Evolutionary conservation across 2,113 vertebrate genomes (phyloP), one percentile per base, ranked within the genome.

Genomic region (Dicerorhinus sumatrensis): DNA sequence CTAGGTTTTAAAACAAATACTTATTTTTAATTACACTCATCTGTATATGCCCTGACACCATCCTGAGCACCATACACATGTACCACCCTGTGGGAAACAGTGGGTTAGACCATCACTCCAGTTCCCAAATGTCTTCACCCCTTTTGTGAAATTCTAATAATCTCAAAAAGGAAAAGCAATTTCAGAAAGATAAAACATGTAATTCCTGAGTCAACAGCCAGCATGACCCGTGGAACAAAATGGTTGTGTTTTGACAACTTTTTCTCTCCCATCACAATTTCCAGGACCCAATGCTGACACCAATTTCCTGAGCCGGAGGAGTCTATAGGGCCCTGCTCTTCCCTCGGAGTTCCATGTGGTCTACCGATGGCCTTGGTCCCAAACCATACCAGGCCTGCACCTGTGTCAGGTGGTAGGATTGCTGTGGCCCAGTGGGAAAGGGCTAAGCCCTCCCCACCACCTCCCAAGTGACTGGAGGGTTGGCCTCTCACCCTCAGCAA

Each of bases 21-120:
- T 62, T 88, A 87, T 87, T 95, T 94, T 90, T 92, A 79, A 91
- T 89, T 39, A 56, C 29, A n/a, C 39, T 91, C 54, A 88, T 88
- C 63, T 46, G 18, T 16, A 46, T 84, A 75, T 83, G 39, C 69
- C 65, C 87, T 60, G 27, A 94, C 88, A 88, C 13, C 42, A 58
- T 51, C 58, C 33, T 33, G 23, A 89, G 25, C 48, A 31, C 21
- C 7, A 72, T 0, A 21, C 27, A 58, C 21, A 18, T 14, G 39
- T 16, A 36, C 20, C 17, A 42, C 18, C 46, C 31, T 87, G 86
- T 51, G 81, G 23, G 63, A 92, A 88, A 77, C 31, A 62, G 9
- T 51, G 63, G 36, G 63, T 79, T 86, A 42, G 39, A 94, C 48
- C 6, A 29, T 73, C 39, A 29, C 16, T 80, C 84, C 39, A 17